Percentiles rank a stretch among this genome's conserved stretches.
These are phyloP conservation scores for Arizona elegans DNA, from an alignment of 2,113 vertebrate genomes.

Conservation along the genomic window DNA sequence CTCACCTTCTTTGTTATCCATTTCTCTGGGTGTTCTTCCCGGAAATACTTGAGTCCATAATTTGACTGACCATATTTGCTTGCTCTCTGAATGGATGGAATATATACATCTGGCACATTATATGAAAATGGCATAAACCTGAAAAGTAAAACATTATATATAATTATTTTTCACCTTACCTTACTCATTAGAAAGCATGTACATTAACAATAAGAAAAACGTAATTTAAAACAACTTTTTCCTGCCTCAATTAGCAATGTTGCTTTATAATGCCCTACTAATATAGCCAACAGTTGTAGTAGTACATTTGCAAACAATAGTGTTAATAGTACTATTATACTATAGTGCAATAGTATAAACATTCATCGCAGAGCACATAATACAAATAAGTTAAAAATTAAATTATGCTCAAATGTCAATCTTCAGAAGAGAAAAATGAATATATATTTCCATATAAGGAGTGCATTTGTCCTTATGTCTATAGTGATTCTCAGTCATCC, in stretches of 20 bases:
- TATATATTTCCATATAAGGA: no score
- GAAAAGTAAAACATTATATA: constrained; percentile 53
- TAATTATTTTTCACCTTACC: neutral
- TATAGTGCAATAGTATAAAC: neutral
- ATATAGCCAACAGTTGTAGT: neutral
- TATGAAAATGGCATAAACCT: constrained; percentile 79
- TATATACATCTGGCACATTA: constrained; percentile 66
- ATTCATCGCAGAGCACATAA: neutral
- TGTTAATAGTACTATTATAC: neutral
- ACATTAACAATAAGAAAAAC: neutral
- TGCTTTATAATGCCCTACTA: neutral
- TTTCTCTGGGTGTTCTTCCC: constrained; percentile 67
- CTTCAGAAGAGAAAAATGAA: no score
- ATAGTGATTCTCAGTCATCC: no score
- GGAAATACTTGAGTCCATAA: constrained; percentile 70
- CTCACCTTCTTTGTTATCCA: constrained; percentile 76
- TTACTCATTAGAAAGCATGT: neutral
- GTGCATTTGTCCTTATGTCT: no score
- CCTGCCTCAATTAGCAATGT: neutral
- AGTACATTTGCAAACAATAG: neutral
- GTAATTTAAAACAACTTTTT: neutral
- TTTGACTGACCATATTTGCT: constrained; percentile 61
- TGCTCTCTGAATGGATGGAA: constrained; percentile 63
- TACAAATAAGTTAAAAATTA: neutral
- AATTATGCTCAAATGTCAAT: neutral